Conservation (phyloP, 2,797 vertebrate species). For the Alectoris magna region DNA sequence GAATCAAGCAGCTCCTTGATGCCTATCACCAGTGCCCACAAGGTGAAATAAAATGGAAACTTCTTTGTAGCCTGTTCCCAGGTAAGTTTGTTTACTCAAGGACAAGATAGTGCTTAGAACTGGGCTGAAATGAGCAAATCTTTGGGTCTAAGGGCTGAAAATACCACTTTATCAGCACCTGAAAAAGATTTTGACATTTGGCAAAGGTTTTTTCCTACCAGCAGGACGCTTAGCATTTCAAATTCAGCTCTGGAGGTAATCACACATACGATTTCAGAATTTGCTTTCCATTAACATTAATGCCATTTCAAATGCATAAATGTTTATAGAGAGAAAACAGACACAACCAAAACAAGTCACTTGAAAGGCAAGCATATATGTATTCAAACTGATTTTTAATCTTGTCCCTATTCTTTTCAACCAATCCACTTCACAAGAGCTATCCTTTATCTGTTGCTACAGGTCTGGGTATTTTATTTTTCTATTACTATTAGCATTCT, state of each 20-base stretch:
- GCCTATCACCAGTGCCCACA: background rate
- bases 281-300: constrained; percentile 47
- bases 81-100: background rate
- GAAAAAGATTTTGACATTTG: background rate
- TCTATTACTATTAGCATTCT: background rate
- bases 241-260: constrained; percentile 1
- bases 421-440: background rate
- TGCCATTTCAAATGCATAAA: background rate
- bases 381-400: background rate
- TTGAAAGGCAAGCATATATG: background rate
- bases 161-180: background rate
- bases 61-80: background rate
- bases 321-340: background rate
- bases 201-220: background rate
- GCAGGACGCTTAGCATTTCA: background rate
- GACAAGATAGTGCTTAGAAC: background rate
- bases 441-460: background rate
- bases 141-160: background rate
- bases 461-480: background rate
- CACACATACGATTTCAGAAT: background rate
- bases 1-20: background rate
- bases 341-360: background rate
- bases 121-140: background rate
- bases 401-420: background rate
- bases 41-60: background rate